phyloP scores from a whole-genome alignment of 30 jellyfish, hydroid and myxozoan genomes.

The Aurelia aurita complex sp. Pacific region DNA sequence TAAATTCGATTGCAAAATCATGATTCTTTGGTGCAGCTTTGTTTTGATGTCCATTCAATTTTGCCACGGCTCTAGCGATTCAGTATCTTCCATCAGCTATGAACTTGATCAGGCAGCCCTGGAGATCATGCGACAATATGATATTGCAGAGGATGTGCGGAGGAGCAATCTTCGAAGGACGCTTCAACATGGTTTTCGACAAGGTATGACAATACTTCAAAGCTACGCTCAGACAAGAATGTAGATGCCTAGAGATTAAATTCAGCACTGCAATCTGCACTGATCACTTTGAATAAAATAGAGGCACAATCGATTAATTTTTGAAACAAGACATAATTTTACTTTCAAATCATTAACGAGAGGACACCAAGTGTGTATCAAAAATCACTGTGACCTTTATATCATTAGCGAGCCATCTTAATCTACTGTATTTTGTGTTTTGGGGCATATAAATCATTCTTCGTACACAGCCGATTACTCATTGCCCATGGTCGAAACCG shows the following conservation, averaged over 20 bases:
- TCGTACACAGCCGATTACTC: no score
- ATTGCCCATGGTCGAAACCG: no score
- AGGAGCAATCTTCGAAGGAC: slow-evolving; percentile 10
- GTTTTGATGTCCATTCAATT: neutral
- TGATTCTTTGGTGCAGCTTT: neutral
- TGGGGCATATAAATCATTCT: no score
- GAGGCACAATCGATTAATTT: neutral
- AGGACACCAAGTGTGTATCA: no score
- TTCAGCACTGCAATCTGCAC: neutral
- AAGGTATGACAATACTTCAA: neutral
- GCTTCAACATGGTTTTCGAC: slow-evolving; percentile 17
- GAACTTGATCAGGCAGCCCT: slow-evolving; percentile 45
- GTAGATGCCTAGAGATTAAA: no score
- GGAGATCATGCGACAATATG: slow-evolving; percentile 39
- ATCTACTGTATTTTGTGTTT: no score
- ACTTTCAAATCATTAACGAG: no score
- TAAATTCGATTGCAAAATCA: neutral
- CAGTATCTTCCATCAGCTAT: slow-evolving; percentile 11
- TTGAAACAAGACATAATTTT: no score
- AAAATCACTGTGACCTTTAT: no score
- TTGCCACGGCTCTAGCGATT: neutral
- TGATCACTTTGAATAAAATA: neutral
- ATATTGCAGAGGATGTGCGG: slow-evolving; percentile 3
- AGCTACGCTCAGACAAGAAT: no score
- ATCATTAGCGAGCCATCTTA: no score